Conservation (phyloP, 2,888 invertebrate genomes). For the Seira musarum region DNA sequence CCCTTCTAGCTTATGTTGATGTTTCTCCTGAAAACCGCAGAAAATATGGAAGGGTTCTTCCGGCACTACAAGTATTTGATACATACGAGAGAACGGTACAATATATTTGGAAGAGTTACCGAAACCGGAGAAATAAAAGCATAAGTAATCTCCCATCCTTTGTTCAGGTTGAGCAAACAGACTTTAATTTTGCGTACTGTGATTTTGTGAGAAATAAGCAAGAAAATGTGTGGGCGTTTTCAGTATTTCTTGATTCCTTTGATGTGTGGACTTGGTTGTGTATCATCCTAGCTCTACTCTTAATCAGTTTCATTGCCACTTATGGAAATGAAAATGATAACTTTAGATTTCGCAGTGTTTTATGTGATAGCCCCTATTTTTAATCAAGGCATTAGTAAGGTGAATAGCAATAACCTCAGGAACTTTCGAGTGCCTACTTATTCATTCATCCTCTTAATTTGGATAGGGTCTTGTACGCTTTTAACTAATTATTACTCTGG, state of each 20-base stretch:
- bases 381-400: too few species aligned
- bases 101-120: not conserved
- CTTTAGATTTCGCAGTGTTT: too few species aligned
- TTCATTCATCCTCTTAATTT: not conserved
- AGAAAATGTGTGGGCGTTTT: not conserved
- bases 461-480: not conserved
- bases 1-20: not conserved
- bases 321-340: too few species aligned
- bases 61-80: slow-evolving; percentile 5
- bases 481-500: slow-evolving; percentile 17
- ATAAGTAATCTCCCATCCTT: not conserved
- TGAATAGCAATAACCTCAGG: too few species aligned
- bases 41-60: not conserved
- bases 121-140: not conserved
- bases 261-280: not conserved
- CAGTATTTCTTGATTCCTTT: not conserved
- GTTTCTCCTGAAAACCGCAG: not conserved
- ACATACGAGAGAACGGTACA: not conserved
- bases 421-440: too few species aligned
- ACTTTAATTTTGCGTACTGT: slow-evolving; percentile 7
- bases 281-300: not conserved
- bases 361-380: too few species aligned
- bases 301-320: too few species aligned
- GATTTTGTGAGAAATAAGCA: not conserved
- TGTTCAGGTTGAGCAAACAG: not conserved